Evolutionary conservation across 2,113 vertebrate species (phyloP), one percentile per base, ranked within the genome.

Genomic region (Acrocephalus arundinaceus): DNA sequence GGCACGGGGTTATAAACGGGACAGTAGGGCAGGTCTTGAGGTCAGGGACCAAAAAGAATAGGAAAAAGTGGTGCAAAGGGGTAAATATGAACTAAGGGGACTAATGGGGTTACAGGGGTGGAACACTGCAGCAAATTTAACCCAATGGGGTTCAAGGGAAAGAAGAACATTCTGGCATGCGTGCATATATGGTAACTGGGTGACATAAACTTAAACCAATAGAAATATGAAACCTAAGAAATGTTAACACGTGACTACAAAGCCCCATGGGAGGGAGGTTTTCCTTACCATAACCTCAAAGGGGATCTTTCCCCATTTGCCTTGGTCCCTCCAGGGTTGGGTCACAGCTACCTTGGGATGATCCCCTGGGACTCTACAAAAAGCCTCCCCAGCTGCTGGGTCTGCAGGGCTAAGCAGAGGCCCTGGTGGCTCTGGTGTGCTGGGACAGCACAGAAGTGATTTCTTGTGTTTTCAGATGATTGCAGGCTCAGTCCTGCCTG

Each of bases 381-480:
- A 9, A 52, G 51, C 49, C 14, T 21, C 49, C 65, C 5, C 15
- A 30, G 72, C 77, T 68, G 51, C 58, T 14, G n/a, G 49, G 2
- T 21, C 33, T 82, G 73, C n/a, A 28, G 80, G 65, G 61, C 24
- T 1, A 1, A 72, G 15, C 43, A 3, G 66, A 12, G 63, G 59
- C n/a, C 28, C 28, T 4, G 10, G 39, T 9, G 61, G 13, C 33
- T 62, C 27, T 6, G 5, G 39, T 12, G 33, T 5, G 4, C 46
- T 9, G 48, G 84, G 59, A 22, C 1, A 8, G 6, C 37, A 15
- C 28, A 33, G 76, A 22, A 41, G 27, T 5, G 31, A 19, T 30
- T 39, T 24, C 25, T 55, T 7, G 11, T 1, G 0, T 23, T 28
- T 30, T 8, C n/a, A 24, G 8, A 11, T 7, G 66, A 20, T 2